Base-by-base conservation (phyloP, 2,797 vertebrate genomes). In the Melanotaenia nigrans region DNA sequence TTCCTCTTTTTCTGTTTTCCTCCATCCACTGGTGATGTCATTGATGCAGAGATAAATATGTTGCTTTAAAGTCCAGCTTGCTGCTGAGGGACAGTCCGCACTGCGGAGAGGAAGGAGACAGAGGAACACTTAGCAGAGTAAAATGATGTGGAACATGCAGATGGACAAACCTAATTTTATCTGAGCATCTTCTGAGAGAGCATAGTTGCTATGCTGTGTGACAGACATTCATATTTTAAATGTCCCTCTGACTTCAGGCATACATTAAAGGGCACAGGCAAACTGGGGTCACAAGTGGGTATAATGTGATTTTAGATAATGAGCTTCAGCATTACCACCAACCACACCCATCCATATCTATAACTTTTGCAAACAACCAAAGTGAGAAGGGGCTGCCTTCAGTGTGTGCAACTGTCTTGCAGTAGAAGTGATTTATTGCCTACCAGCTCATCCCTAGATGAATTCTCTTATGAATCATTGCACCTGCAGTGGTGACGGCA, bases 401-500 rank as follows among this genome's bases (percentile, higher is more conserved):
- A 72, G 71, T 49, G 61, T 38, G 71, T 84, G 82, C 68, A 68
- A 80, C 76, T 76, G 82, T 85, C 87, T 83, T 68, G 85, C 86
- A 76, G 85, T 77, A 36, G 78, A 76, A 65, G 78, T 91, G 90
- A 94, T 93, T 92, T 92, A 92, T 92, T 60, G 82, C 78, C 79
- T 35, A 53, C 79, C 73, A 73, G 75, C 89, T 87, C 85, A 77
- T 87, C 81, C 83, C 72, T 45, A 79, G 87, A 90, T 90, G 82
- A 92, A 87, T 90, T 88, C 88, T 92, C 84, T 86, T 77, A 84
- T 92, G 91, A 92, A 90, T 92, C 91, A 92, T 87, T 88, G 90
- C 86, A 79, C 86, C 88, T 90, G 91, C 89, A 85, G 85, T 76
- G 65, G 82, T 77, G 73, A 84, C 75, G 77, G 74, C 75, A 87